Evolutionary conservation across 2,797 vertebrate species (phyloP), one percentile per base, ranked within the genome.

Genomic region (Bradypodion ventrale): DNA sequence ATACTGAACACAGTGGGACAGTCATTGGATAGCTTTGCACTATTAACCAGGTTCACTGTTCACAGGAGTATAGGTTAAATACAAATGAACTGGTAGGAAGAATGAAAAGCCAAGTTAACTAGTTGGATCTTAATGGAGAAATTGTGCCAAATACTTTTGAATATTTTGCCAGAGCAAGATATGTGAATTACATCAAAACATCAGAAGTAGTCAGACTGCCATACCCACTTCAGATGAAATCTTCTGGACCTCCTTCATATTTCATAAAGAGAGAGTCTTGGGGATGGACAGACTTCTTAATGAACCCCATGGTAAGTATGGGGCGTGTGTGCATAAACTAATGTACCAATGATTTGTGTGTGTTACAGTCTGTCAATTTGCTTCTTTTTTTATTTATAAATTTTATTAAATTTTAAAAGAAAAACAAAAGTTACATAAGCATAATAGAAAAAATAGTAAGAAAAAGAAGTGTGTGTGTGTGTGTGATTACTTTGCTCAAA

Each of bases 281-380:
- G 99, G 98, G 98, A 35, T 99, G 99, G 99, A 98, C 98, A 44
- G 99, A 99, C 93, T 99, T 99, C 92, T 97, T 99, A 46, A 99
- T 99, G 98, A 99, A 99, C 88, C 99, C 99, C 75, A 99, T 99
- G 99, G 99, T 99, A 96, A 13, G 94, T 96, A 81, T n/a, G 75
- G 78, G 56, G 66, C 65, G 4, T 27, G 21, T 12, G 12, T 9
- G 44, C 27, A 84, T 23, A 21, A 60, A 59, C 49, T 65, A 32
- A 59, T 27, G 74, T 62, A n/a, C 32, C n/a, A 52, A 25, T 74
- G 37, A 74, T 74, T 74, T n/a, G 25, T 15, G 44, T 74, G 29
- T 49, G 72, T 74, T 74, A 56, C 19, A 16, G 15, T 56, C 52
- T 21, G 52, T 56, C 52, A 56, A 56, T 15, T 56, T 56, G 15